Conservation (phyloP, 2,113 vertebrate genomes). For the Equus quagga region DNA sequence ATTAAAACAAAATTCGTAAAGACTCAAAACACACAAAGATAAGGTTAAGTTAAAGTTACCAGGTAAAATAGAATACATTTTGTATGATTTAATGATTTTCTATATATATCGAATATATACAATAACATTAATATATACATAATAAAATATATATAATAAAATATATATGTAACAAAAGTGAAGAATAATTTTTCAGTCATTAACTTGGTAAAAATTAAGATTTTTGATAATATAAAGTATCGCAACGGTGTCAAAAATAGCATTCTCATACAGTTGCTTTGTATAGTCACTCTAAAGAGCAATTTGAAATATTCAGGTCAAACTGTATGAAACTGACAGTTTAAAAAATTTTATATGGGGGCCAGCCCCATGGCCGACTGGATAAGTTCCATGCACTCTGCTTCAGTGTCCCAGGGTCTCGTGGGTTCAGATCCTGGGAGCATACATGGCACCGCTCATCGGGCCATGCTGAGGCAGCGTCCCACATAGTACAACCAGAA, state of each 20-base stretch:
- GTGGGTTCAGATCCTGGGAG: no score
- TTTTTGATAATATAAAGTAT: neutral
- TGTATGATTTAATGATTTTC: neutral
- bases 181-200: neutral
- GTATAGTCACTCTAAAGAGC: neutral
- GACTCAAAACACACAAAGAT: neutral
- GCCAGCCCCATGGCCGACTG: no score
- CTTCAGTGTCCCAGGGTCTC: no score
- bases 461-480: no score
- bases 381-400: no score
- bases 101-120: neutral
- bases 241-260: neutral
- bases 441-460: no score
- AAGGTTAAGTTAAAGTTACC: neutral
- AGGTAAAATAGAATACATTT: neutral
- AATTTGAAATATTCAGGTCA: neutral
- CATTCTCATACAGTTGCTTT: neutral
- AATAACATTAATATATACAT: neutral
- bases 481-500: no score
- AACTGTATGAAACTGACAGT: neutral
- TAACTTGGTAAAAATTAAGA: neutral
- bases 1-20: neutral
- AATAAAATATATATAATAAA: neutral
- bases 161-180: neutral
- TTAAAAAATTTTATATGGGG: neutral